Evolutionary conservation across 64 coral and sea anemone species (phyloP).

Genomic region (Cladopsammia gracilis): DNA sequence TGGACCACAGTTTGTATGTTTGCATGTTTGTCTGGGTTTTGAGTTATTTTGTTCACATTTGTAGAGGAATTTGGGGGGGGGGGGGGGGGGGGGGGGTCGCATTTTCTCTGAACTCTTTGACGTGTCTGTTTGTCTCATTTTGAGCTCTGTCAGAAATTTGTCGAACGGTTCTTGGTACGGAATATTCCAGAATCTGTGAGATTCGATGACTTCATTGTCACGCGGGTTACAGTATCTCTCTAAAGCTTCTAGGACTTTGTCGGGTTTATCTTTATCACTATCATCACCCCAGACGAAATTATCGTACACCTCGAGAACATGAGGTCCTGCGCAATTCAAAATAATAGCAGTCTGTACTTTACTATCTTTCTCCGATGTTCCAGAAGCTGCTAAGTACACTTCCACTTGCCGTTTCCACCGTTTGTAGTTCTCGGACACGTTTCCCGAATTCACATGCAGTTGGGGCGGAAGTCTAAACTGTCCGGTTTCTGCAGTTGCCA

Average conservation of each 20-base stretch:
- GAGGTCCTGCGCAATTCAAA: conserved; percentile 62
- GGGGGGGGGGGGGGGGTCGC: not conserved
- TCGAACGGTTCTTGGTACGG: conserved; percentile 32
- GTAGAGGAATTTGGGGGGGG: not conserved
- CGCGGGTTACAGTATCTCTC: conserved; percentile 57
- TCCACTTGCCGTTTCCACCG: conserved; percentile 54
- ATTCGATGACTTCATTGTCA: conserved; percentile 57
- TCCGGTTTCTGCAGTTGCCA: not conserved
- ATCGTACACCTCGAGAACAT: conserved; percentile 46
- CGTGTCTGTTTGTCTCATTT: not conserved
- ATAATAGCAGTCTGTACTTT: conserved; percentile 65
- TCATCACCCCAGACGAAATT: conserved; percentile 23
- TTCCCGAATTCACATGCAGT: conserved; percentile 43
- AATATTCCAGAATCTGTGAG: conserved; percentile 57
- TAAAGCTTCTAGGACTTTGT: conserved; percentile 41
- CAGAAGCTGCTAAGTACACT: conserved; percentile 56
- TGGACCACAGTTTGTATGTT: too few relatives aligned
- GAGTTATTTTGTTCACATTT: not conserved
- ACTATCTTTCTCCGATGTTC: conserved; percentile 15
- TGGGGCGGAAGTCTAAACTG: conserved; percentile 51
- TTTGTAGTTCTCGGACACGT: conserved; percentile 44
- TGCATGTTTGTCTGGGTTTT: not conserved
- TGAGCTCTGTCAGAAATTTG: conserved; percentile 9
- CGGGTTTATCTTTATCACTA: conserved; percentile 57
- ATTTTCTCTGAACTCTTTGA: too few relatives aligned